These are phyloP conservation scores for Pionites leucogaster DNA, from an alignment of 2,113 vertebrate genomes.

Conservation along the genomic window DNA sequence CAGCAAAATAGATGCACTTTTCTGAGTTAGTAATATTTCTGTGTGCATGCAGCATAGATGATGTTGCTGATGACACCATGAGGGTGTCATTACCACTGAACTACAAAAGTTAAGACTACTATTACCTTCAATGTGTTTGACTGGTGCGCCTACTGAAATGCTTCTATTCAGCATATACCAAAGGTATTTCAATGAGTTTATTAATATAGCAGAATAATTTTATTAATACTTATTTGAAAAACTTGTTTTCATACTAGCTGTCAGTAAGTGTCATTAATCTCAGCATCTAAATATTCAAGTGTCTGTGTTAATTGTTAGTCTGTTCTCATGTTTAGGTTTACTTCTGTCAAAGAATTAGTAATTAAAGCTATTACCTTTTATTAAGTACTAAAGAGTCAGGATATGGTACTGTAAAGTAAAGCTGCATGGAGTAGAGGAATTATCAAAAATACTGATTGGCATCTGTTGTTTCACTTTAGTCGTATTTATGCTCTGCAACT, in stretches of 20 bases:
- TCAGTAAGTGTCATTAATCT: background rate
- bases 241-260: background rate
- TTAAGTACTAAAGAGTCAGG: background rate
- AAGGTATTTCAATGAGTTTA: background rate
- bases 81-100: background rate
- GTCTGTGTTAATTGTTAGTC: background rate
- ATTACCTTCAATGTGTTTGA: background rate
- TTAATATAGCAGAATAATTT: background rate
- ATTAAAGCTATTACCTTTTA: background rate
- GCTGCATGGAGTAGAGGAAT: background rate
- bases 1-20: background rate
- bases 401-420: background rate
- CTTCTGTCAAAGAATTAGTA: background rate
- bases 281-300: background rate
- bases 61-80: background rate
- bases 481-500: background rate
- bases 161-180: background rate
- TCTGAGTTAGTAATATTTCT: background rate
- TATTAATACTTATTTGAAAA: background rate
- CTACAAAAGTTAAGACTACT: background rate
- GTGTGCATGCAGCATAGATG: rapidly evolving
- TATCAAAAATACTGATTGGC: background rate
- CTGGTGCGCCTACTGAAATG: background rate
- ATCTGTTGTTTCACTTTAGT: background rate
- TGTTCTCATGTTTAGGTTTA: background rate